Conservation (phyloP, 2,888 invertebrate genomes). For the Lagria hirta region DNA sequence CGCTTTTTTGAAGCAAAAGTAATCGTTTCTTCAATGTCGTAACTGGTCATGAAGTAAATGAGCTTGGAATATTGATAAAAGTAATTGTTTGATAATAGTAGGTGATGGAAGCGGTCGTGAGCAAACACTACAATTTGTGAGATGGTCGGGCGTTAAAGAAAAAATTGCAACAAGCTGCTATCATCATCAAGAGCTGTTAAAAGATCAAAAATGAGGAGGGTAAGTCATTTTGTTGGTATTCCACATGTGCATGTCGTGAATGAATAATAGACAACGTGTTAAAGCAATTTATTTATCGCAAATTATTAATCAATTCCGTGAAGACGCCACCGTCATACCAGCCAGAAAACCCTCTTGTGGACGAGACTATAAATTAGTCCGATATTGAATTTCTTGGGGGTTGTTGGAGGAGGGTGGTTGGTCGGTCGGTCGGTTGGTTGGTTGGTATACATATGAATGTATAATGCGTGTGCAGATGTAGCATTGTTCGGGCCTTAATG, state of each 20-base stretch:
- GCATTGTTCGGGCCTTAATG: slow-evolving; percentile 44
- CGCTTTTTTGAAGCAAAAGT: no score
- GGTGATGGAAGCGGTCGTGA: slow-evolving; percentile 50
- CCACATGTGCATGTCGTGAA: no score
- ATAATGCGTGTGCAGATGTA: slow-evolving; percentile 49
- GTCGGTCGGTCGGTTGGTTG: no score
- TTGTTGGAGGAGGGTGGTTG: background rate
- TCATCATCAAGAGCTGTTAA: slow-evolving; percentile 16
- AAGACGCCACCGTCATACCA: slow-evolving; percentile 9
- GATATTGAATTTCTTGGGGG: slow-evolving; percentile 28
- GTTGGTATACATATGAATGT: slow-evolving; percentile 44
- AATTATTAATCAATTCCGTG: slow-evolving; percentile 16
- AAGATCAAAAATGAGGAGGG: slow-evolving; percentile 7
- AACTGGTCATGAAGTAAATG: slow-evolving; percentile 42
- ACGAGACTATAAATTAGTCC: slow-evolving; percentile 24
- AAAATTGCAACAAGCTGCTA: slow-evolving; percentile 13
- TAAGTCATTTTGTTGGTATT: no score
- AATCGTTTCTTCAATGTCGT: slow-evolving; percentile 34
- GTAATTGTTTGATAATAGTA: slow-evolving; percentile 54
- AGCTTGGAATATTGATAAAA: slow-evolving; percentile 52
- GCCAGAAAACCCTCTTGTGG: slow-evolving; percentile 17
- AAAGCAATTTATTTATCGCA: no score
- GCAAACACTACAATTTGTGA: slow-evolving; percentile 51
- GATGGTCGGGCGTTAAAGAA: slow-evolving; percentile 13
- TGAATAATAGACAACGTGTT: no score